A percentile compares a stretch with the other conserved stretches of the same genome.
Evolutionary conservation across 2,113 vertebrate species (phyloP).

Genomic region (Muntiacus reevesi): DNA sequence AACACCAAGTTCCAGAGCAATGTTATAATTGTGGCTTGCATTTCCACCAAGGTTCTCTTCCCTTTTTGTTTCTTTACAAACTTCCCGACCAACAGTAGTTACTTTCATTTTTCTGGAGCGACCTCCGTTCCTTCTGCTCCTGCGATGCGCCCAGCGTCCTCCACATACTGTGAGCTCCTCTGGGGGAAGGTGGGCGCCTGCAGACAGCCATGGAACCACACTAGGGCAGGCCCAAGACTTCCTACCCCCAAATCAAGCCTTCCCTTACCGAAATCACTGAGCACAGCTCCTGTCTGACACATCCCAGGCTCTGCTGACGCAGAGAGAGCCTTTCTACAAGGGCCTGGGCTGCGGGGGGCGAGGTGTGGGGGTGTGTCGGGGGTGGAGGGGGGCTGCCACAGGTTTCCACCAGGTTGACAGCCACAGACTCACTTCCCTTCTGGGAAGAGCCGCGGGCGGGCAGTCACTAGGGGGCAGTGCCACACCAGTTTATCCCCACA

Average conservation of each 20-base stretch:
- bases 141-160: not conserved
- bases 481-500: slow-evolving; percentile 18
- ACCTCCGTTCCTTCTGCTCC: not conserved
- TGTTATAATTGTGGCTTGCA: not conserved
- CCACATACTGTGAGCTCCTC: not conserved
- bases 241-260: not conserved
- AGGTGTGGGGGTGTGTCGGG: too few species aligned
- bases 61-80: not conserved
- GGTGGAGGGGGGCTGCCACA: too few species aligned
- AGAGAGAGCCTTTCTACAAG: too few species aligned
- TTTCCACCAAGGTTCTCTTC: not conserved
- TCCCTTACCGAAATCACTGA: not conserved
- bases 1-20: not conserved
- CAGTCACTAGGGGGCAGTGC: slow-evolving; percentile 72
- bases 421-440: not conserved
- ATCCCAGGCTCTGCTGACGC: not conserved
- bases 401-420: not conserved
- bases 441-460: not conserved
- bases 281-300: too few species aligned
- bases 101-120: not conserved
- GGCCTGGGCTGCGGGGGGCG: not conserved
- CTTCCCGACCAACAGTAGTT: not conserved
- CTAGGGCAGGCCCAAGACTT: not conserved
- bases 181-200: too few species aligned
- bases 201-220: not conserved